Evolutionary conservation across 2,797 vertebrate species (phyloP), one percentile per base, ranked within the genome.

Genomic region (Lateolabrax maculatus): DNA sequence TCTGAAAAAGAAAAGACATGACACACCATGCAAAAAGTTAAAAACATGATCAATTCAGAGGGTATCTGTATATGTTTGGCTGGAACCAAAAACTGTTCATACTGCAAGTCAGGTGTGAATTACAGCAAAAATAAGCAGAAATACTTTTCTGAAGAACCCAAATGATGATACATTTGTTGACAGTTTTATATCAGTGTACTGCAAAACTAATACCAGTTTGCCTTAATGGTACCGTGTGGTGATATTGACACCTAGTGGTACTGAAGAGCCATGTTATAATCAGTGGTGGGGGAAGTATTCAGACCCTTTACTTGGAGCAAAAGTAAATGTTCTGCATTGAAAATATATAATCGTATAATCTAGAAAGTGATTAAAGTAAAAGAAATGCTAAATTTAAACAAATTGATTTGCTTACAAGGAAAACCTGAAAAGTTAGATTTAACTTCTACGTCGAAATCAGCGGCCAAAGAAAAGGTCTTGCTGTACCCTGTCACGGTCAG

Each of bases 1-100:
- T 83, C 98, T 99, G 90, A 41, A 16, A 5, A 44, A 21, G 10
- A 53, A 31, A 36, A 43, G 4, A 49, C 18, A 63, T 18, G 13
- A 34, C 23, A 62, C 13, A 31, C 3, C 5, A 18, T 44, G 8
- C 5, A 13, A 11, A 39, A 70, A 34, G 23, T 37, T n/a, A n/a
- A n/a, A n/a, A n/a, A n/a, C n/a, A n/a, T n/a, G n/a, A n/a, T n/a
- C n/a, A n/a, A n/a, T n/a, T n/a, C 29, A 37, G 9, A 57, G 6
- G 15, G 3, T 41, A 7, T 19, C 7, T 2, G 15, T 37, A 1
- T 27, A 15, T 15, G 5, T 43, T 44, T 60, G 19, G 11, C 37
- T 37, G 4, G 4, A 15, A 5, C 11, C 15, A 18, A 12, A 37
- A 80, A 31, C 5, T 39, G 27, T 52, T 31, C 1, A 25, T 18